phyloP scores from a whole-genome alignment of 2,113 vertebrate species.

The Acrocephalus arundinaceus region DNA sequence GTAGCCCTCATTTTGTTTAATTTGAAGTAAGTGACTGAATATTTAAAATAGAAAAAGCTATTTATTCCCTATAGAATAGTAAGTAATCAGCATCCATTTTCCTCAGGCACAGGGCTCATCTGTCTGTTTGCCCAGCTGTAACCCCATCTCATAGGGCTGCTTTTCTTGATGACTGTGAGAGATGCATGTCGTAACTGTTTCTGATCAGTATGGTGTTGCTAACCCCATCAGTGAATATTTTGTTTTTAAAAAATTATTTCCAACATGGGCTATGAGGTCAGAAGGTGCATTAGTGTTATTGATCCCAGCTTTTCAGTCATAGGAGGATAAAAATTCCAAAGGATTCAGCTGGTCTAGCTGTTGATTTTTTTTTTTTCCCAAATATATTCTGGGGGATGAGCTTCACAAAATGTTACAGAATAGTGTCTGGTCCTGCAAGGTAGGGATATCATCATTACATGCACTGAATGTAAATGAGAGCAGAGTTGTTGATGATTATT shows the following conservation, averaged over 20 bases:
- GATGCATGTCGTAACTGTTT: not conserved
- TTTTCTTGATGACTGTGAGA: not conserved
- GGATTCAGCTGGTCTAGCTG: not conserved
- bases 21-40: conserved; percentile 4
- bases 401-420: not conserved
- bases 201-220: not conserved
- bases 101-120: conserved; percentile 1
- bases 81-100: conserved; percentile 44
- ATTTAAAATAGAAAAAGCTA: conserved; percentile 23
- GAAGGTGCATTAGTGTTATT: not conserved
- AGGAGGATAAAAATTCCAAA: not conserved
- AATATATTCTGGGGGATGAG: not conserved
- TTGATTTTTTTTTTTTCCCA: not conserved
- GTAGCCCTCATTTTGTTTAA: not conserved
- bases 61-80: conserved; percentile 19
- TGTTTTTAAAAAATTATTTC: not conserved
- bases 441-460: no score
- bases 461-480: not conserved
- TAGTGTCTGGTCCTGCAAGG: not conserved
- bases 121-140: conserved; percentile 45
- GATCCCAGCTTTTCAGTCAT: not conserved
- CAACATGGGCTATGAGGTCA: not conserved
- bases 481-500: not conserved
- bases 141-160: not conserved
- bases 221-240: not conserved